A percentile compares a stretch with the other conserved stretches of the same genome.
These are phyloP conservation scores for Zoanthus solanderi DNA, from an alignment of 92 coral and sea anemone species.

Conservation along the genomic window DNA sequence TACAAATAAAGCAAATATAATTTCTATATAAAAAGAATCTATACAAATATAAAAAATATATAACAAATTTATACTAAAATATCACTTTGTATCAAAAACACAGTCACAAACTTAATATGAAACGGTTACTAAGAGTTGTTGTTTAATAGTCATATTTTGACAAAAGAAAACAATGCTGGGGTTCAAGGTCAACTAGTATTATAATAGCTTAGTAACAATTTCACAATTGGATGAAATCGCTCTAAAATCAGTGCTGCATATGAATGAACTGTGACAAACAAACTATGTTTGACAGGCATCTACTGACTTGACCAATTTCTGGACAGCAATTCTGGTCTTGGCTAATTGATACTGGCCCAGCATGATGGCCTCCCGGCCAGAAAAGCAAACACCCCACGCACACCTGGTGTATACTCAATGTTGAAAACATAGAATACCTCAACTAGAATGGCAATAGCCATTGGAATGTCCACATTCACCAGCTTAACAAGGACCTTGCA, in stretches of 20 bases:
- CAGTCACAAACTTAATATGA: conserved; percentile 6
- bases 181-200: not conserved
- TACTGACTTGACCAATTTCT: conserved; percentile 40
- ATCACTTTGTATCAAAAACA: conserved; percentile 15
- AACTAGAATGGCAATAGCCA: conserved; percentile 40
- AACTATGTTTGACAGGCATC: conserved; percentile 30
- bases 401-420: conserved; percentile 45
- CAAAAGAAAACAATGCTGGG: not conserved
- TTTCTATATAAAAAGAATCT: not conserved
- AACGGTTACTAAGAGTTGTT: conserved; percentile 11
- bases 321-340: conserved; percentile 47
- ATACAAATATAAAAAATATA: not conserved
- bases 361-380: conserved; percentile 22
- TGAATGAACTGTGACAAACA: not conserved
- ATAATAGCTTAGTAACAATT: not conserved
- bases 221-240: conserved; percentile 4
- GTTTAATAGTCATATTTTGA: conserved; percentile 13
- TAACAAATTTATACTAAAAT: not conserved
- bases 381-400: conserved; percentile 42
- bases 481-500: conserved; percentile 35
- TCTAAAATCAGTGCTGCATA: conserved; percentile 7
- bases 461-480: conserved; percentile 29
- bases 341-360: conserved; percentile 32
- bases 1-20: not conserved
- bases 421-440: conserved; percentile 39